Percentiles rank a stretch among this genome's conserved stretches.
phyloP scores from a whole-genome alignment of 2,888 invertebrate species.

The Tanypteryx hageni region DNA sequence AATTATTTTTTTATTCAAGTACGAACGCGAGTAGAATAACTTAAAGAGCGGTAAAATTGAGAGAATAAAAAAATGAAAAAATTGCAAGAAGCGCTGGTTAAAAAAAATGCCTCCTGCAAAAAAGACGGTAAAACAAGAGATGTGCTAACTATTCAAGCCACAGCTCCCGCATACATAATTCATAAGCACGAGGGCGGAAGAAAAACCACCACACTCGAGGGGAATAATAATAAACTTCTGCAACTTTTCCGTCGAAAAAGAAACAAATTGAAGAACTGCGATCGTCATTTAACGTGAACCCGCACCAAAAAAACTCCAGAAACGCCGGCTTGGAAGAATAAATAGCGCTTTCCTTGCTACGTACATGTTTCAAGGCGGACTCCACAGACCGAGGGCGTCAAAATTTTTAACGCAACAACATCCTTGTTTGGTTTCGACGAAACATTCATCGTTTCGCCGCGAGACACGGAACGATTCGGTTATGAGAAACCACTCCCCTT shows the following conservation, averaged over 20 bases:
- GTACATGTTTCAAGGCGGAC: too few relatives aligned
- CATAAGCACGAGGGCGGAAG: neutral
- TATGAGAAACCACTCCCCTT: neutral
- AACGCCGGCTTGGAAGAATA: too few relatives aligned
- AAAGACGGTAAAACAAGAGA: neutral
- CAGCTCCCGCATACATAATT: neutral
- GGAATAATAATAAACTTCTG: too few relatives aligned
- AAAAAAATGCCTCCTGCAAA: neutral
- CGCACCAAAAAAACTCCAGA: too few relatives aligned
- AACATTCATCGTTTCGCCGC: neutral
- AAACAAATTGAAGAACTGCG: too few relatives aligned
- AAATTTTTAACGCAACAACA: neutral
- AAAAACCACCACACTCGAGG: neutral
- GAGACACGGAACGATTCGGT: neutral
- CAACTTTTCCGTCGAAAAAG: too few relatives aligned
- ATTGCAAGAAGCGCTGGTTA: neutral
- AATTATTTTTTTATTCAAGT: too few relatives aligned
- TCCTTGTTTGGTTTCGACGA: neutral
- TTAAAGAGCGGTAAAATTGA: neutral
- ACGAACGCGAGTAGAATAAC: too few relatives aligned
- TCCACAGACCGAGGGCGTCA: neutral
- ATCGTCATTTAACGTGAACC: too few relatives aligned
- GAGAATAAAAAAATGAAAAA: neutral
- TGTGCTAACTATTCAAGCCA: neutral
- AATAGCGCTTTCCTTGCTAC: too few relatives aligned